Evolutionary conservation across 1,140 invertebrate genomes (phyloP).

Genomic region (Asobara japonica): DNA sequence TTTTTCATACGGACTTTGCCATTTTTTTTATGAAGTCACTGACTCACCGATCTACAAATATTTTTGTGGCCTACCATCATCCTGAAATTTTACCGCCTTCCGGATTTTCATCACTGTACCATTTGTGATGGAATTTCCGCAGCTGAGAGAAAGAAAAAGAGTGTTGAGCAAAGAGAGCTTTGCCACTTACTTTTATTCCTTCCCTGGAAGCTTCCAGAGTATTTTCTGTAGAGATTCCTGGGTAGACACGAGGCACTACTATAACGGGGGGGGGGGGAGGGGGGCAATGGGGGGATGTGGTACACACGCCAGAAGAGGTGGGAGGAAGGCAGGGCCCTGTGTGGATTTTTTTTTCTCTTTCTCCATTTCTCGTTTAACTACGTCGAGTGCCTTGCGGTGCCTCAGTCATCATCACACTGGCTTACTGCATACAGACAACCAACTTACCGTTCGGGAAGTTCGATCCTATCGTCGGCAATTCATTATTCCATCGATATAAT

Average conservation of each 20-base stretch:
- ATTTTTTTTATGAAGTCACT: too few species aligned
- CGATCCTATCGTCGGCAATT: background rate
- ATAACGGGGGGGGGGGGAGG: too few species aligned
- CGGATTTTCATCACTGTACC: background rate
- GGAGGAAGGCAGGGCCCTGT: background rate
- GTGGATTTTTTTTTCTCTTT: background rate
- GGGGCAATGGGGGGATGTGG: background rate
- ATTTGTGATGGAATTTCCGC: background rate
- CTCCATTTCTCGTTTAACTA: slow-evolving; percentile 12
- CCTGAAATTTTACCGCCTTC: background rate
- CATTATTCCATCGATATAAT: background rate
- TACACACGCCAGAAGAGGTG: background rate
- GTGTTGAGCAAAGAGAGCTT: background rate
- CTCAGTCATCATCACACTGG: slow-evolving; percentile 50
- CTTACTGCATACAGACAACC: slow-evolving; percentile 24
- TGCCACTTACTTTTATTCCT: background rate
- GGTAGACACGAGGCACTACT: background rate
- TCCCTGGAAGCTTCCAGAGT: background rate
- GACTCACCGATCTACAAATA: too few species aligned
- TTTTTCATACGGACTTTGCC: too few species aligned
- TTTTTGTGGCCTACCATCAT: too few species aligned
- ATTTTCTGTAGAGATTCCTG: background rate
- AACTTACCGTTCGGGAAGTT: background rate
- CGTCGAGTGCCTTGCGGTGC: background rate
- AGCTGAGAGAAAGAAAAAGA: background rate